Percentiles rank a stretch among this genome's conserved stretches.
These are phyloP conservation scores for Drusus annulatus DNA, from an alignment of 1,140 invertebrate species.

Conservation along the genomic window DNA sequence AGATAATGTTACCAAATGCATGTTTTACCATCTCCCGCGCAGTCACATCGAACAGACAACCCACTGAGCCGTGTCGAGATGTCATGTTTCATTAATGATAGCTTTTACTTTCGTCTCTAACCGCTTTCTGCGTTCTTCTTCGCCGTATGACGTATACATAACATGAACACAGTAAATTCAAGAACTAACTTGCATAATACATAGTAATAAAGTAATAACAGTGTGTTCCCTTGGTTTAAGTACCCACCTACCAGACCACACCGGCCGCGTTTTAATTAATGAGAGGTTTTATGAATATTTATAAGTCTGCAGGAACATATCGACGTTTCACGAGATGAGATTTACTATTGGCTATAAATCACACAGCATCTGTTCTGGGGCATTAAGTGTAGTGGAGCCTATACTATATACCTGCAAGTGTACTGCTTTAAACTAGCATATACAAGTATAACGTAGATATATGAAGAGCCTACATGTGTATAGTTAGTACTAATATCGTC, in stretches of 20 bases:
- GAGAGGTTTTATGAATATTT: background rate
- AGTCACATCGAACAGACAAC: no score
- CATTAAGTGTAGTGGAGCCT: background rate
- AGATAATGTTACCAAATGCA: no score
- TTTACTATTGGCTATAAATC: conserved; percentile 4
- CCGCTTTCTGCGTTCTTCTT: no score
- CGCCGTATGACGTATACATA: background rate
- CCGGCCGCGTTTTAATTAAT: background rate
- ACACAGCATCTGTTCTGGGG: conserved; percentile 1
- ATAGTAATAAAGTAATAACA: background rate
- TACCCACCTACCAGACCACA: background rate
- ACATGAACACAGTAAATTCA: background rate
- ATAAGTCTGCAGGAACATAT: background rate
- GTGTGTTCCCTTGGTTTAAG: no score
- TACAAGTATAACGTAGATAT: background rate
- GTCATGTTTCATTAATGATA: no score
- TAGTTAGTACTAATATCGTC: background rate
- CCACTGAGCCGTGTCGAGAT: no score
- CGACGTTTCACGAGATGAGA: conserved; percentile 3
- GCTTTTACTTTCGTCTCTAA: no score
- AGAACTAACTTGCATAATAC: background rate
- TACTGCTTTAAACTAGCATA: background rate
- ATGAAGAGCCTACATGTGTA: background rate
- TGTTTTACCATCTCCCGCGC: no score
- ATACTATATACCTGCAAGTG: background rate